Evolutionary conservation across 2,888 invertebrate species (phyloP).

Genomic region (Cerastis leucographa): DNA sequence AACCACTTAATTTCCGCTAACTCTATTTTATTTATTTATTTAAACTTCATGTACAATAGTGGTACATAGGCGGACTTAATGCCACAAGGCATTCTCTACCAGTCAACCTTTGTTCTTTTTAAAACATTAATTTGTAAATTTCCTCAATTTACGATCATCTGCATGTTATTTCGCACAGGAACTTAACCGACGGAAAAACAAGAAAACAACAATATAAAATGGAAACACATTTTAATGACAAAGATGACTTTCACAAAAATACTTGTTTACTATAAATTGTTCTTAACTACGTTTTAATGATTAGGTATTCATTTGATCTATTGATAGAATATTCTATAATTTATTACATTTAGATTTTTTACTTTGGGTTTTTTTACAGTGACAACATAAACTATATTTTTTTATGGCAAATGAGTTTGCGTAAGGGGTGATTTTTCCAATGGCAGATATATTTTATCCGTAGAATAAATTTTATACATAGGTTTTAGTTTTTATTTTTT

Average conservation of each 20-base stretch:
- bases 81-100: no score
- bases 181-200: slow-evolving; percentile 48
- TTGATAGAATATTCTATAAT: slow-evolving; percentile 28
- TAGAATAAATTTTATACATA: neutral
- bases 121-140: neutral
- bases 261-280: slow-evolving; percentile 74
- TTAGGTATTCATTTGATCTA: slow-evolving; percentile 49
- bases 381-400: slow-evolving; percentile 2
- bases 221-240: slow-evolving; percentile 86
- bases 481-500: no score
- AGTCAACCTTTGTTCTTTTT: no score
- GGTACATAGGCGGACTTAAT: no score
- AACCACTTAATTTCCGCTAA: slow-evolving; percentile 14
- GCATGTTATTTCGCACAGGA: slow-evolving; percentile 33
- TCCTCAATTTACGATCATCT: slow-evolving; percentile 32
- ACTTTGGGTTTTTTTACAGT: slow-evolving; percentile 41
- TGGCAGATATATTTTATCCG: neutral
- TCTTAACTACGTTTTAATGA: slow-evolving; percentile 64
- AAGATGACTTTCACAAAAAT: slow-evolving; percentile 85
- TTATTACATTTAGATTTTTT: slow-evolving; percentile 42
- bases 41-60: no score
- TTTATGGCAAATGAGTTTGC: neutral
- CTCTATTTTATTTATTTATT: no score
- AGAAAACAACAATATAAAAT: slow-evolving; percentile 74
- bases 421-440: neutral